Evolutionary conservation across 2,797 vertebrate species (phyloP).

Genomic region (Anableps anableps): DNA sequence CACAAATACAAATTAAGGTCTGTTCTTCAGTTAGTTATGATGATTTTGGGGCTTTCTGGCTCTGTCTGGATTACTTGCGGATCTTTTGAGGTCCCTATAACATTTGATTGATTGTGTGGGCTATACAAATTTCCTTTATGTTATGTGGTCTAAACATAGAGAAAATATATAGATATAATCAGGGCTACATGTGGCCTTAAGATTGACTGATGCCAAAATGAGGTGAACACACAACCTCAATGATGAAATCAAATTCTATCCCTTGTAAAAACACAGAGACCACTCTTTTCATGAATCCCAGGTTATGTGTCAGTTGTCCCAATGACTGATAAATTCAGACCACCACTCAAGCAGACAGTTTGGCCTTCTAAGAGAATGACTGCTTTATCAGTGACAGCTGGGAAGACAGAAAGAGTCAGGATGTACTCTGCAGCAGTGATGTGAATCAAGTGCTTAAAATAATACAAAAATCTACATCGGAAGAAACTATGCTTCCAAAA

Average conservation of each 20-base stretch:
- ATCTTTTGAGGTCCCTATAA: not conserved
- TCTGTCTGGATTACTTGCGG: too few species aligned
- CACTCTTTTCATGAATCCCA: slow-evolving; percentile 15
- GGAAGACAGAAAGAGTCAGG: slow-evolving; percentile 24
- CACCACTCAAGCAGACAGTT: slow-evolving; percentile 45
- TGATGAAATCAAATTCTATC: slow-evolving; percentile 2
- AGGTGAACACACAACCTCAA: not conserved
- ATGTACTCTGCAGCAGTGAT: slow-evolving; percentile 24
- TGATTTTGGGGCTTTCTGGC: too few species aligned
- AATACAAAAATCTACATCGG: not conserved
- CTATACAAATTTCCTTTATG: not conserved
- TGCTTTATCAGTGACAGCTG: slow-evolving; percentile 48
- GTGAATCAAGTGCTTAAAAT: slow-evolving; percentile 30
- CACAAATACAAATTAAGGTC: too few species aligned
- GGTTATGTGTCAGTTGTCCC: slow-evolving; percentile 24
- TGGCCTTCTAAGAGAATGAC: slow-evolving; percentile 28
- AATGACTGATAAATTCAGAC: slow-evolving; percentile 39
- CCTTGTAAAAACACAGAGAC: slow-evolving; percentile 18
- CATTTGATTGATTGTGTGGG: not conserved
- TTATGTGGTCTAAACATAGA: too few species aligned
- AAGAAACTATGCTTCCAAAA: slow-evolving; percentile 8
- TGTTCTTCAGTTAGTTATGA: too few species aligned
- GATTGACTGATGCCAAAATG: not conserved
- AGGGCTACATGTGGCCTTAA: not conserved
- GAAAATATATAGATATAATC: too few species aligned